A percentile compares a stretch with the other conserved stretches of the same genome.
These are phyloP conservation scores for Crossocerus cetratus DNA, from an alignment of 2,888 invertebrate species.

Conservation along the genomic window DNA sequence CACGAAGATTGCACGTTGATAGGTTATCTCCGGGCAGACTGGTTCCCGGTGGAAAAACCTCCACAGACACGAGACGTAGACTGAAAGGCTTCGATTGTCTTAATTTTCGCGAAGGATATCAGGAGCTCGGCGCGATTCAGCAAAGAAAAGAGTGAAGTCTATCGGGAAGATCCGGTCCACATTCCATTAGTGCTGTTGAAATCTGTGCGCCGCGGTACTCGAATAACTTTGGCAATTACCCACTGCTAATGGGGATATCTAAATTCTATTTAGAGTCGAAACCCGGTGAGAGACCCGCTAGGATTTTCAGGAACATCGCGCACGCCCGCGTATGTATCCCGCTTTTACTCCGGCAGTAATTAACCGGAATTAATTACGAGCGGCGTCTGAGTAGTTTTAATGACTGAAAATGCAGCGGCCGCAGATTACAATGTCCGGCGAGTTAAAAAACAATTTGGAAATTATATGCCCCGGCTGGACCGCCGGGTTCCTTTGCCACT, in stretches of 20 bases:
- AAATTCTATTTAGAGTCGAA: not conserved
- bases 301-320: not conserved
- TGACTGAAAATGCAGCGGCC: constrained; percentile 47
- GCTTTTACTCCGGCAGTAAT: constrained; percentile 38
- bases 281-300: not conserved
- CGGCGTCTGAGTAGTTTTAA: constrained; percentile 61
- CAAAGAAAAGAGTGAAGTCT: too few species aligned
- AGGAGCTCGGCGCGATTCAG: not conserved
- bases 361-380: constrained; percentile 50
- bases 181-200: too few species aligned
- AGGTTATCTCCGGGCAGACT: constrained; percentile 52
- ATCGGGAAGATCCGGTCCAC: too few species aligned
- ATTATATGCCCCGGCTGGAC: constrained; percentile 26
- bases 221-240: too few species aligned
- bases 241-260: not conserved
- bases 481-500: constrained; percentile 24
- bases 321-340: not conserved
- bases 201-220: too few species aligned
- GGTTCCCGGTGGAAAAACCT: constrained; percentile 41
- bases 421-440: constrained; percentile 25
- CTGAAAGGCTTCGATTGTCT: constrained; percentile 45
- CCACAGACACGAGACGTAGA: constrained; percentile 27
- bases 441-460: constrained; percentile 44
- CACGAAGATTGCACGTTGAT: constrained; percentile 55
- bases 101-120: constrained; percentile 32